Evolutionary conservation across 2,888 invertebrate species (phyloP).

Genomic region (Melanophora roralis): DNA sequence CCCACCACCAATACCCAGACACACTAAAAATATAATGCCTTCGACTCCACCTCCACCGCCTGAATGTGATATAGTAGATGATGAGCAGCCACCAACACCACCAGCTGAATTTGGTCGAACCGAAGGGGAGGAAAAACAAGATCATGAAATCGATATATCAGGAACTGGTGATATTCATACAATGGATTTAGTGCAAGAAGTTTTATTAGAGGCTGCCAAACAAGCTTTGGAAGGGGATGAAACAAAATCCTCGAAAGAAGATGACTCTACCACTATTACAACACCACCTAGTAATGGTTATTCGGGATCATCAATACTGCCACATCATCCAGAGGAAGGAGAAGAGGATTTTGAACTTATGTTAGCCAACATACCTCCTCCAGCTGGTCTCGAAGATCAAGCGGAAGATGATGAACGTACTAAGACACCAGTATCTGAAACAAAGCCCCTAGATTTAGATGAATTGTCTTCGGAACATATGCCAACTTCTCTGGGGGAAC

Average conservation of each 20-base stretch:
- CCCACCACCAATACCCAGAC: slow-evolving; percentile 66
- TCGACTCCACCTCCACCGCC: slow-evolving; percentile 62
- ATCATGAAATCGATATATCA: slow-evolving; percentile 56
- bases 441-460: slow-evolving; percentile 63
- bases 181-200: slow-evolving; percentile 57
- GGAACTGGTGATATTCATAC: slow-evolving; percentile 64
- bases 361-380: slow-evolving; percentile 70
- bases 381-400: slow-evolving; percentile 66
- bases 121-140: slow-evolving; percentile 18
- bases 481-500: slow-evolving; percentile 55
- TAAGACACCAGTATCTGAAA: slow-evolving; percentile 60
- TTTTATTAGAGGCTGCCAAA: slow-evolving; percentile 58
- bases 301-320: slow-evolving; percentile 73
- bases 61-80: slow-evolving; percentile 57
- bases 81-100: slow-evolving; percentile 64
- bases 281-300: slow-evolving; percentile 76
- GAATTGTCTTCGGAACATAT: slow-evolving; percentile 57
- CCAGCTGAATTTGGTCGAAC: slow-evolving; percentile 65
- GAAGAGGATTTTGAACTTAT: slow-evolving; percentile 67
- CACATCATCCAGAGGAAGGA: slow-evolving; percentile 72
- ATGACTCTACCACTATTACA: slow-evolving; percentile 75
- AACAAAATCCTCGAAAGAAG: slow-evolving; percentile 71
- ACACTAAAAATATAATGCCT: slow-evolving; percentile 45
- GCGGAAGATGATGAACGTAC: slow-evolving; percentile 55
- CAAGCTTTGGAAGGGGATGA: slow-evolving; percentile 64